phyloP scores from a whole-genome alignment of 2,888 invertebrate genomes.

The Chrysolina haemoptera region DNA sequence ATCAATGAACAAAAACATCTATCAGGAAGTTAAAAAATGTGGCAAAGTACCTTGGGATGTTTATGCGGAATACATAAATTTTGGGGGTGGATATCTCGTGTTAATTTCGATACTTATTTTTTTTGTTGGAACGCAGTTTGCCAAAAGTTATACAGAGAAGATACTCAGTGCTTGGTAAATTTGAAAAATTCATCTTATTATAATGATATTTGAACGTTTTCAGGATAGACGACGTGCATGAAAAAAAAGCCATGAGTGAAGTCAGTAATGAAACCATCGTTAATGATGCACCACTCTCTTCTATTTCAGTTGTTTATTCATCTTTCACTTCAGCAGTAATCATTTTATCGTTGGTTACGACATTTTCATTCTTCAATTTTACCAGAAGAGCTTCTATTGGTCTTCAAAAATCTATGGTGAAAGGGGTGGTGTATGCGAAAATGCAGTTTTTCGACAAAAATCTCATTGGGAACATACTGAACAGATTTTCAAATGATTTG shows the following conservation, averaged over 20 bases:
- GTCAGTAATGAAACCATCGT: background rate
- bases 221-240: slow-evolving; percentile 22
- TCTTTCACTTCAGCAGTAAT: slow-evolving; percentile 34
- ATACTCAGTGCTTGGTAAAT: slow-evolving; percentile 58
- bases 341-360: slow-evolving; percentile 42
- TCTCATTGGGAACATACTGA: slow-evolving; percentile 65
- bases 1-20: slow-evolving; percentile 43
- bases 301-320: slow-evolving; percentile 38
- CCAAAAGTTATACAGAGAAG: slow-evolving; percentile 55
- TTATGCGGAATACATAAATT: slow-evolving; percentile 57
- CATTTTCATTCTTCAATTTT: slow-evolving; percentile 46
- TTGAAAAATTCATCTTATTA: background rate
- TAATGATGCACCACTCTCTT: background rate
- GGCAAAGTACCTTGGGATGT: slow-evolving; percentile 55
- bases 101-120: slow-evolving; percentile 50
- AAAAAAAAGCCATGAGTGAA: background rate
- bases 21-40: slow-evolving; percentile 53
- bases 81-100: slow-evolving; percentile 57
- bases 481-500: slow-evolving; percentile 81
- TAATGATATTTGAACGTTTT: slow-evolving; percentile 12
- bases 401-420: slow-evolving; percentile 77
- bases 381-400: slow-evolving; percentile 48
- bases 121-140: slow-evolving; percentile 55
- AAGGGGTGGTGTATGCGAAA: slow-evolving; percentile 72
- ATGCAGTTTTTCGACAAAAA: slow-evolving; percentile 60